Evolutionary conservation across 92 coral and sea anemone species (phyloP), one percentile per base, ranked within the genome.

Genomic region (Meandrina meandrites): DNA sequence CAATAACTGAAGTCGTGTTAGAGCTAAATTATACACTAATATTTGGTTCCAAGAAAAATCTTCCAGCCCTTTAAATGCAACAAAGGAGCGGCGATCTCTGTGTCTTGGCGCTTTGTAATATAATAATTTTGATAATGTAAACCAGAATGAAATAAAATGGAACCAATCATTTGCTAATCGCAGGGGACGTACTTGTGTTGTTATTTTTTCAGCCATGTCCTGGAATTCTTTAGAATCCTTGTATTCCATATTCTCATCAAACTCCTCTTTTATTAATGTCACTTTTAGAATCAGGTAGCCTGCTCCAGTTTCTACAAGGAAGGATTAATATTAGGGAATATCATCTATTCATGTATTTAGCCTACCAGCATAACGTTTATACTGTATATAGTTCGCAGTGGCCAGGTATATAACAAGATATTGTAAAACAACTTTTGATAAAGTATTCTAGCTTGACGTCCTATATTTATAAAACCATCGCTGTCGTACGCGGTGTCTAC

Each of bases 211-310:
- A 21, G 86, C 88, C 60, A 92, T 64, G 57, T 83, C 75, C 34
- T 75, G 90, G 48, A 90, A 92, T 75, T 90, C 82, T 40, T 79
- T 75, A n/a, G 95, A 92, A 17, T 62, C 81, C 67, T 74, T 86
- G 89, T 86, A 83, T 28, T 71, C 48, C 54, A 90, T 73, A 27
- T 83, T 85, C 5, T 68, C 54, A 15, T 57, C 71, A 77, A 86
- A 92, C 14, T 67, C 62, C 48, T 92, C 93, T 1, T 82, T 42
- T 36, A 47, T 58, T 27, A 92, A 75, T 34, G 84, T 70, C 86
- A 92, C 86, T 22, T 47, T 71, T 13, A 92, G 19, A 53, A 90
- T 36, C 60, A 92, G 35, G 62, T 90, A 92, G 13, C 81, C 79
- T 35, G 86, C 89, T 67, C 89, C 89, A 50, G 73, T 80, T 57